phyloP scores from a whole-genome alignment of 2,888 invertebrate species.

The Cylloceria caligata region DNA sequence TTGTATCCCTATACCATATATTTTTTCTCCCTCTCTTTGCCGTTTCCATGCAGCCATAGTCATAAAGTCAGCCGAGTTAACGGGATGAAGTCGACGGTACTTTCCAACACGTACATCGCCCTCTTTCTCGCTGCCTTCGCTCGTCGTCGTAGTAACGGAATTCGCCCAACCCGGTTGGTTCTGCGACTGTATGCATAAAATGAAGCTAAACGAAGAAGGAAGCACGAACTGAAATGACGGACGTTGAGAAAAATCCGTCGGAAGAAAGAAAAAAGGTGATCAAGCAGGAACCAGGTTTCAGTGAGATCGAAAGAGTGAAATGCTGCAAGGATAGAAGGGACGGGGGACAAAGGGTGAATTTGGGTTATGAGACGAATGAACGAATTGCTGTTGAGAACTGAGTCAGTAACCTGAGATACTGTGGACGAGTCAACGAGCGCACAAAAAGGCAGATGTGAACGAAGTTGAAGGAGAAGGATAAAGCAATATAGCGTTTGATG shows the following conservation, averaged over 20 bases:
- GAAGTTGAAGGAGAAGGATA: background rate
- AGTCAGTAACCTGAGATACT: conserved; percentile 7
- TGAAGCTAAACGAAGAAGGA: conserved; percentile 18
- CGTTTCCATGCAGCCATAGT: conserved; percentile 80
- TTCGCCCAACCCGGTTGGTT: conserved; percentile 64
- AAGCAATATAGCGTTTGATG: background rate
- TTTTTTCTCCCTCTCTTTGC: conserved; percentile 72
- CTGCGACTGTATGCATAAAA: conserved; percentile 62
- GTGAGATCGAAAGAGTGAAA: background rate
- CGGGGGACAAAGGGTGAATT: background rate
- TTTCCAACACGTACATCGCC: conserved; percentile 58
- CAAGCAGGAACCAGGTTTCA: conserved; percentile 11
- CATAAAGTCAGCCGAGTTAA: conserved; percentile 83
- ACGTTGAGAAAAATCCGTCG: conserved; percentile 32
- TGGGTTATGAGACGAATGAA: conserved; percentile 30
- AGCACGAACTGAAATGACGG: conserved; percentile 47
- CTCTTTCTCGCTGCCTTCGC: conserved; percentile 55
- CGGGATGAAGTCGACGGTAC: conserved; percentile 76
- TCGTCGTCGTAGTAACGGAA: conserved; percentile 49
- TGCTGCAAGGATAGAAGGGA: background rate
- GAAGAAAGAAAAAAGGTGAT: conserved; percentile 7
- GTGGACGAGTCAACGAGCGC: conserved; percentile 17
- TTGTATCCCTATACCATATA: conserved; percentile 56
- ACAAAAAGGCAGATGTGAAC: background rate
- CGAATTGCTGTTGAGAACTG: conserved; percentile 26